A percentile compares a stretch with the other conserved stretches of the same genome.
These are phyloP conservation scores for Euphysa ruthae DNA, from an alignment of 30 jellyfish, hydroid and myxozoan species.

Conservation along the genomic window DNA sequence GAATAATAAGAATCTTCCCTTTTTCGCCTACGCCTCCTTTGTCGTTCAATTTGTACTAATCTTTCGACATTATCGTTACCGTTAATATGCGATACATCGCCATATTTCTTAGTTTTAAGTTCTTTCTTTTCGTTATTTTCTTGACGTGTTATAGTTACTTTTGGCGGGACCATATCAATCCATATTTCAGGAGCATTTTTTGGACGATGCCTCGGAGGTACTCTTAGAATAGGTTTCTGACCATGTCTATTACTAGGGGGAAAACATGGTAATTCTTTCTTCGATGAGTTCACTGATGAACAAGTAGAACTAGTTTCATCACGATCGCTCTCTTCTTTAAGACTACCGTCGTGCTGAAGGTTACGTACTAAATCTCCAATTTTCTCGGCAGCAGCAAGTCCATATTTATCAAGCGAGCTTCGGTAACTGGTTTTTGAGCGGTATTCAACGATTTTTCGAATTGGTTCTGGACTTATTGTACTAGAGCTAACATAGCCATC, in stretches of 20 bases:
- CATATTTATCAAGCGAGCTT: constrained; percentile 84
- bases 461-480: constrained; percentile 62
- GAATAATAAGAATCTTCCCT: constrained; percentile 85
- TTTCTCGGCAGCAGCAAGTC: constrained; percentile 93
- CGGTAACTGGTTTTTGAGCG: constrained; percentile 89
- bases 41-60: constrained; percentile 36
- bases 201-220: constrained; percentile 71
- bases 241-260: constrained; percentile 68
- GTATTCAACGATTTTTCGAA: constrained; percentile 55
- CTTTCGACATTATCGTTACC: constrained; percentile 28
- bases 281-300: constrained; percentile 34
- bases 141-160: constrained; percentile 52
- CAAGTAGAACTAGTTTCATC: constrained; percentile 80
- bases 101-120: constrained; percentile 4
- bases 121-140: constrained; percentile 30
- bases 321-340: constrained; percentile 72
- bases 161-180: constrained; percentile 96
- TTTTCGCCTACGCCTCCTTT: constrained; percentile 31
- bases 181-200: constrained; percentile 71
- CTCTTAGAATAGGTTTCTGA: constrained; percentile 73
- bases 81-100: constrained; percentile 15
- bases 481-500: constrained; percentile 21
- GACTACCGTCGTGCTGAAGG: constrained; percentile 11
- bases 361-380: constrained; percentile 59
- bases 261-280: constrained; percentile 67